Evolutionary conservation across 1,140 invertebrate species (phyloP).

Genomic region (Drosophila leontia): DNA sequence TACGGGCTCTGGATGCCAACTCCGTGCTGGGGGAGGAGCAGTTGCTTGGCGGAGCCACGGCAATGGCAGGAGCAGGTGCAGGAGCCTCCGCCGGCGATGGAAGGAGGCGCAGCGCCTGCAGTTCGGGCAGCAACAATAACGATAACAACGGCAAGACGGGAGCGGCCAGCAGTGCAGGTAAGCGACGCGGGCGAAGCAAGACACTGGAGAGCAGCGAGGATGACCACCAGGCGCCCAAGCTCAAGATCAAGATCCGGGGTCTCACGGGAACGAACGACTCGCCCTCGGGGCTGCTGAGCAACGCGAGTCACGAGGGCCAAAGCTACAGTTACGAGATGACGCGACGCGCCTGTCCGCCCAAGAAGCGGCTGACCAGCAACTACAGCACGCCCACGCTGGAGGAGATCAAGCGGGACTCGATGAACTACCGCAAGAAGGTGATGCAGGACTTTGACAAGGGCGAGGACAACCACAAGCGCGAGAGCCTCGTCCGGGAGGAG

Average conservation of each 20-base stretch:
- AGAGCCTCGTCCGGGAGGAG: slow-evolving; percentile 17
- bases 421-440: slow-evolving; percentile 93
- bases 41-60: slow-evolving; percentile 82
- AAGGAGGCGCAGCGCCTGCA: slow-evolving; percentile 85
- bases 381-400: slow-evolving; percentile 89
- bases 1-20: slow-evolving; percentile 84
- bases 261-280: slow-evolving; percentile 58
- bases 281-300: slow-evolving; percentile 86
- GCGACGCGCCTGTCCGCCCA: slow-evolving; percentile 88
- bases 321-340: slow-evolving; percentile 85
- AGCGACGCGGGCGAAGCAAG: slow-evolving; percentile 78
- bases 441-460: slow-evolving; percentile 92
- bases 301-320: slow-evolving; percentile 73
- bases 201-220: slow-evolving; percentile 85
- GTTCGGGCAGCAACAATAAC: slow-evolving; percentile 83
- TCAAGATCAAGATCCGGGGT: slow-evolving; percentile 93
- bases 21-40: slow-evolving; percentile 58
- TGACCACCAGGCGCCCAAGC: slow-evolving; percentile 87
- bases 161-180: slow-evolving; percentile 75
- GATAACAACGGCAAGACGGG: slow-evolving; percentile 73
- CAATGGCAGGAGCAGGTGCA: slow-evolving; percentile 66
- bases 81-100: slow-evolving; percentile 68
- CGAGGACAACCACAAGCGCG: slow-evolving; percentile 85
- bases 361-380: slow-evolving; percentile 90
- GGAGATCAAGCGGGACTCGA: slow-evolving; percentile 92